Conservation (phyloP, 2,888 invertebrate species). For the Diachrysia chrysitis region DNA sequence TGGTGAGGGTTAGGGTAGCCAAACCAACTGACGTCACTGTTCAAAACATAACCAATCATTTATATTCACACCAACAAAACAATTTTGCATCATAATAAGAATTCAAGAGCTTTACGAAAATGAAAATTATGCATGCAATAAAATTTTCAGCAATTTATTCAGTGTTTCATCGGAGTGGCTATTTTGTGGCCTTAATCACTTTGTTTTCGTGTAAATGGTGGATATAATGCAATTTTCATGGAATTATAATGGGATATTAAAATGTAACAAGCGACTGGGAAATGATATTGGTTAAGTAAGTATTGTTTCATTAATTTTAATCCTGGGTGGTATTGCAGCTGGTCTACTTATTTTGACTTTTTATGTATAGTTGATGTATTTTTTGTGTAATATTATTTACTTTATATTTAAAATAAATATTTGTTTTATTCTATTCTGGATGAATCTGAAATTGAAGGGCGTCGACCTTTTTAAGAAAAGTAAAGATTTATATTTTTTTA, state of each 20-base stretch:
- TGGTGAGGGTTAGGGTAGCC: too few species aligned
- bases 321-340: not conserved
- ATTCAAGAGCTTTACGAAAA: slow-evolving; percentile 25
- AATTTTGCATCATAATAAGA: slow-evolving; percentile 8
- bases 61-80: slow-evolving; percentile 7
- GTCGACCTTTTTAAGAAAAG: too few species aligned
- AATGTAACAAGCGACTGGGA: slow-evolving; percentile 25
- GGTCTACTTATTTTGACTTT: not conserved
- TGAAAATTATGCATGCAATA: slow-evolving; percentile 46
- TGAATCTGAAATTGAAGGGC: too few species aligned
- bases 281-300: slow-evolving; percentile 20
- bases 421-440: too few species aligned
- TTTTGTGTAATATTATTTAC: not conserved
- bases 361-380: not conserved
- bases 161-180: slow-evolving; percentile 36
- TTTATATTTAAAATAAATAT: too few species aligned
- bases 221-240: slow-evolving; percentile 45
- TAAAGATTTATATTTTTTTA: too few species aligned
- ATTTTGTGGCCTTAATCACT: slow-evolving; percentile 50
- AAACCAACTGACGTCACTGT: too few species aligned
- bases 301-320: not conserved
- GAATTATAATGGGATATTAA: slow-evolving; percentile 38
- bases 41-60: not conserved
- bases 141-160: slow-evolving; percentile 49
- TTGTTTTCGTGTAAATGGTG: slow-evolving; percentile 44